A percentile compares a stretch with the other conserved stretches of the same genome.
Conservation (phyloP, 2,888 invertebrate species). For the Sialis lutaria region DNA sequence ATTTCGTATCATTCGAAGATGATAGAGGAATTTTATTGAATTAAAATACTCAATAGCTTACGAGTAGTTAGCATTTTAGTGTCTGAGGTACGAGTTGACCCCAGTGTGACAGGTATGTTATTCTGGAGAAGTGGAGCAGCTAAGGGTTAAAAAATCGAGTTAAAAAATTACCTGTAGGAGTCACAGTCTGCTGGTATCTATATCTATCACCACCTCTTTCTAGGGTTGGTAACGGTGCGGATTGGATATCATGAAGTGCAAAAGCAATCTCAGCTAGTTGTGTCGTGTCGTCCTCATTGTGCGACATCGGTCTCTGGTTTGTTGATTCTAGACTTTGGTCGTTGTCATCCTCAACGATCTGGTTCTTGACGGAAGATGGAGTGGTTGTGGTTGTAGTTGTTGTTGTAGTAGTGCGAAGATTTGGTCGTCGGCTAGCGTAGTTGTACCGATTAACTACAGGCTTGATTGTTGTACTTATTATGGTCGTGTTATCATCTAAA, state of each 20-base stretch:
- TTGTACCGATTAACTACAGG: constrained; percentile 1
- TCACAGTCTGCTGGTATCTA: no score
- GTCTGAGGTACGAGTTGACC: no score
- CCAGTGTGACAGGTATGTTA: no score
- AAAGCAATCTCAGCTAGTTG: constrained; percentile 17
- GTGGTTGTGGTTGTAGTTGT: constrained; percentile 14
- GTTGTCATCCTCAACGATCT: constrained; percentile 12
- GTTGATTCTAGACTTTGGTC: constrained; percentile 18
- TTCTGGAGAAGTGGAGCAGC: no score
- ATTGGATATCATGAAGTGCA: constrained; percentile 17
- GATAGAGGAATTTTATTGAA: no score
- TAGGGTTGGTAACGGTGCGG: constrained; percentile 14
- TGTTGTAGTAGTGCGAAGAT: constrained; percentile 12
- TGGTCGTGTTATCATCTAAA: no score
- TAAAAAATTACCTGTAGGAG: no score
- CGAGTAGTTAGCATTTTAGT: no score
- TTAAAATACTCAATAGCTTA: no score
- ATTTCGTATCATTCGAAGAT: no score
- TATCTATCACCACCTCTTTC: not conserved
- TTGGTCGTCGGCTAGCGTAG: not conserved
- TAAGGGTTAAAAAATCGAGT: no score
- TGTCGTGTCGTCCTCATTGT: constrained; percentile 13
- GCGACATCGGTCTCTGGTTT: constrained; percentile 16
- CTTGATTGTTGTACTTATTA: constrained; percentile 19
- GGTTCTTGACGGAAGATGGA: constrained; percentile 7